These are phyloP conservation scores for Drosophila bipectinata DNA, from an alignment of 1,140 invertebrate species.

Conservation along the genomic window DNA sequence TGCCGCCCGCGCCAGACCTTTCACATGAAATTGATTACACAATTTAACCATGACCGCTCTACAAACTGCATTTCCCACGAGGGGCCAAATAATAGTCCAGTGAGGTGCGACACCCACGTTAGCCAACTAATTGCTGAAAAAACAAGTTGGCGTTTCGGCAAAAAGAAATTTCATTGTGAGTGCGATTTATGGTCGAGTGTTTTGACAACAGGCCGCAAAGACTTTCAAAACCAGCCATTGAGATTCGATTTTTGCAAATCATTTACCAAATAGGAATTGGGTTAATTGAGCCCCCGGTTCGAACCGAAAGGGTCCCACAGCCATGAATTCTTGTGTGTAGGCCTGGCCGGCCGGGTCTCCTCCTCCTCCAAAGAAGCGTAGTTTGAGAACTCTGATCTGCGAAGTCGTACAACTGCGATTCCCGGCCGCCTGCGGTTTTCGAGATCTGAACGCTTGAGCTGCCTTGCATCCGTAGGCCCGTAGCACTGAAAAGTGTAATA, in stretches of 20 bases:
- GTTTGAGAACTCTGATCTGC: constrained; percentile 17
- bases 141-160: constrained; percentile 46
- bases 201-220: constrained; percentile 49
- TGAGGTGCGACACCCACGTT: constrained; percentile 51
- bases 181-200: constrained; percentile 67
- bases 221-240: constrained; percentile 54
- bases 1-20: constrained; percentile 25
- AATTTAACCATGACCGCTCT: constrained; percentile 38
- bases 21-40: constrained; percentile 52
- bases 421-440: constrained; percentile 16
- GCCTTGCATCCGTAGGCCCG: background rate
- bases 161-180: constrained; percentile 56
- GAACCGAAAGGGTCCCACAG: constrained; percentile 35
- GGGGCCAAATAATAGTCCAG: background rate
- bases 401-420: constrained; percentile 56
- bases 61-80: constrained; percentile 42
- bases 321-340: constrained; percentile 38
- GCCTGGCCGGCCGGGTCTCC: background rate
- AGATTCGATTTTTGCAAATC: constrained; percentile 48
- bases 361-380: constrained; percentile 10
- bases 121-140: constrained; percentile 57
- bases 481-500: constrained; percentile 11
- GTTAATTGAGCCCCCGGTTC: constrained; percentile 57
- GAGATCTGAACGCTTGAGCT: constrained; percentile 33
- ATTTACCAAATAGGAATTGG: constrained; percentile 63